Evolutionary conservation across 2,113 vertebrate genomes (phyloP), one percentile per base, ranked within the genome.

Genomic region (Oxygymnocypris stewartii): DNA sequence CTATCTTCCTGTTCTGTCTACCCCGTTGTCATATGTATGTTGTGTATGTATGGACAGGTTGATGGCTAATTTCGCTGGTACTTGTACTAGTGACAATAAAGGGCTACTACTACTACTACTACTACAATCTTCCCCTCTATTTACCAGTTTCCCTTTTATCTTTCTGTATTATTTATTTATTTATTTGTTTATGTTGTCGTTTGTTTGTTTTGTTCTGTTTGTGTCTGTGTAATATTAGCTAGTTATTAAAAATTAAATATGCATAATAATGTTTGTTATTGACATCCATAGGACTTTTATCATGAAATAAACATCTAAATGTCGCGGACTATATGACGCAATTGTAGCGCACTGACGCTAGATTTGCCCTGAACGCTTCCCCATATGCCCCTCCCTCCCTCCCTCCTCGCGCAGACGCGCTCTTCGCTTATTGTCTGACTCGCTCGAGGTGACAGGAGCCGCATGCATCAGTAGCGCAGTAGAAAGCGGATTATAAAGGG

Each of bases 311-410:
- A 31, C 28, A 2, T 31, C 28, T 31, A 31, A 25, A 28, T 20
- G 80, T 69, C 42, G 65, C 79, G 16, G n/a, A 47, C 63, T 44
- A 2, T 63, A 28, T 81, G 79, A 65, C 79, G 59, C 44, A 4
- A 11, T 44, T 10, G 16, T 31, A 16, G n/a, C 5, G 28, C 4
- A 14, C 16, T 49, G 61, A 44, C 4, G 37, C 57, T n/a, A 47
- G 8, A 47, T 18, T 23, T 63, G 37, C 79, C 79, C 59, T 14
- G 1, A 65, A 65, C 63, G 23, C 42, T 35, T 49, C 28, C 81
- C 81, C 61, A 18, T 7, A 59, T 4, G 4, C 65, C 42, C 65
- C 81, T 67, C 65, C n/a, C n/a, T n/a, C n/a, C n/a, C n/a, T n/a
- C n/a, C 81, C 63, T 82, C 63, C 16, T 12, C 63, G 9, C 28